Base-by-base conservation (phyloP, 1,140 invertebrate genomes). In the Aethina tumida region DNA sequence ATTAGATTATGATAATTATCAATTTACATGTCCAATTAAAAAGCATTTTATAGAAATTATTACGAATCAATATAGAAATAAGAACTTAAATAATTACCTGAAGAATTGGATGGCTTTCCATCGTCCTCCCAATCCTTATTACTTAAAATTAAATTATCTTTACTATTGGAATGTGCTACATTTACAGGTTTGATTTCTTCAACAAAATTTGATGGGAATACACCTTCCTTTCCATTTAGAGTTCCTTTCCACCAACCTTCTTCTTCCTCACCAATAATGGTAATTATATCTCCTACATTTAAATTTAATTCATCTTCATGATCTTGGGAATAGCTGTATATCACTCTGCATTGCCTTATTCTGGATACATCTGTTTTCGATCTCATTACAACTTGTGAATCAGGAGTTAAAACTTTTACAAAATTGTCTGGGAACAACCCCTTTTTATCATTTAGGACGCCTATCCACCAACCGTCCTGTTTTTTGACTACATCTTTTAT, bases 351-450 rank as follows among this genome's bases (percentile, higher is more conserved):
- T 52, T 73, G 72, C 41, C 77, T 75, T 52, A 55, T 62, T 34
- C 37, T 25, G 5, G 17, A 39, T 8, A 39, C 37, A 43, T 59
- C 54, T 25, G 47, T 47, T 25, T 40, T 49, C 21, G 39, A 44
- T 24, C 55, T 43, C 28, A 49, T 47, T 1, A 46, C 33, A 17
- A 58, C 49, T 9, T 18, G 21, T 9, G 38, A 35, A 39, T 53
- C 47, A 22, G 47, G 50, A n/a, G 47, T 60, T 20, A 75, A 41
- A 44, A 88, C 69, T 58, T 82, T 84, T 4, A 96, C 92, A 71
- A 94, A 97, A 67, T 95, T 96, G 62, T 94, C 90, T 7, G 95
- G 95, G 68, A 99, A 99, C 82, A 97, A 88, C 52, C 95, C 95
- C 36, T 81, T 79, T 52, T 83, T 77, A 28, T 87, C 86, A 15